Evolutionary conservation across 2,113 vertebrate species (phyloP).

Genomic region (Erythrolamprus reginae): DNA sequence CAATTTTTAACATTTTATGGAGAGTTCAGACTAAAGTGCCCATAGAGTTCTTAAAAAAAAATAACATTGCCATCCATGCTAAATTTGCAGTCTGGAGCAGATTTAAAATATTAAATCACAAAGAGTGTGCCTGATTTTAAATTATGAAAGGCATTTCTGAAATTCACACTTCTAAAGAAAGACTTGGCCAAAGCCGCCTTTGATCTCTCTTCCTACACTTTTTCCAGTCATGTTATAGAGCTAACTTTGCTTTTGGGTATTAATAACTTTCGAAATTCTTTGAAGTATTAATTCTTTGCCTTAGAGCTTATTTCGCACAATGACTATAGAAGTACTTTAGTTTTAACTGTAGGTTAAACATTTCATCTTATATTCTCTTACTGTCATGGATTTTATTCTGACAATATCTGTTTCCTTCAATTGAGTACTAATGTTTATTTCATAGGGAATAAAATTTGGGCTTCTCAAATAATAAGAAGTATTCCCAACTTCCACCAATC

Average conservation of each 20-base stretch:
- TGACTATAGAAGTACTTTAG: not conserved
- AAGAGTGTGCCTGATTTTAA: conserved; percentile 11
- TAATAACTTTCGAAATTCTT: conserved; percentile 38
- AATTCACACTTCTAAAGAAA: conserved; percentile 17
- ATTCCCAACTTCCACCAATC: not conserved
- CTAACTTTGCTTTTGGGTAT: conserved; percentile 36
- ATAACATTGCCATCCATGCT: not conserved
- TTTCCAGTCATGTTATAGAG: conserved; percentile 42
- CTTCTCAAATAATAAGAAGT: not conserved
- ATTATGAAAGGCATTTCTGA: not conserved
- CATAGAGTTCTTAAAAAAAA: not conserved
- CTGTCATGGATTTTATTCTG: not conserved
- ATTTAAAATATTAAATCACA: conserved; percentile 22
- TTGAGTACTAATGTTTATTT: not conserved
- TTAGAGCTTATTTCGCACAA: conserved; percentile 8
- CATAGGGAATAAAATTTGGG: not conserved
- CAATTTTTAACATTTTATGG: not conserved
- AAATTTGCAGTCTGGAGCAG: not conserved
- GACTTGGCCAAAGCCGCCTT: conserved; percentile 17
- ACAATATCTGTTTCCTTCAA: not conserved
- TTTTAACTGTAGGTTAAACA: not conserved
- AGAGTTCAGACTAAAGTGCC: not conserved
- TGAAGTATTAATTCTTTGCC: conserved; percentile 16
- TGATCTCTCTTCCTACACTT: conserved; percentile 11
- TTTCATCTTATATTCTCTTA: not conserved